Evolutionary conservation across 2,113 vertebrate species (phyloP), one percentile per base, ranked within the genome.

Genomic region (Regulus satrapa): DNA sequence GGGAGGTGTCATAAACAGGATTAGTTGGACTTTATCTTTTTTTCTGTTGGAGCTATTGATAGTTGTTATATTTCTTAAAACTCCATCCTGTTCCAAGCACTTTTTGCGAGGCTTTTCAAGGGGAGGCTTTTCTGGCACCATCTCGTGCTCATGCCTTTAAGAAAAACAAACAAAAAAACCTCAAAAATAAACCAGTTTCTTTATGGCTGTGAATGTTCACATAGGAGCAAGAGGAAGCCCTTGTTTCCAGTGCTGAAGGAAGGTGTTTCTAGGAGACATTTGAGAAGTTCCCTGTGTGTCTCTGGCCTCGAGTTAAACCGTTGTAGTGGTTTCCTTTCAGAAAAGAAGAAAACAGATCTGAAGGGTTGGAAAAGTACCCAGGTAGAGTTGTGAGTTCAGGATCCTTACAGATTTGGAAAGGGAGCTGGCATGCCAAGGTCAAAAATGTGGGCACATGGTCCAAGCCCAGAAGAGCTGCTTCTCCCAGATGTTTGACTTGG

Each of bases 361-460:
- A 68, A 69, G 63, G 81, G 29, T 34, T 94, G 51, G 61, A 38
- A 61, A 13, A 23, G 24, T 56, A 66, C 45, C 41, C 64, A 41
- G 66, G 32, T 46, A 3, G 40, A 62, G n/a, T 8, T 67, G 66
- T 43, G 77, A 80, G 25, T 55, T 54, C 13, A 41, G 41, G 43
- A 64, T 66, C 48, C 41, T 36, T 28, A 15, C 21, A 48, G 54
- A 41, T 17, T 36, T 46, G n/a, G 55, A 31, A 77, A 18, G 41
- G 36, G 61, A 66, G 66, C 32, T 14, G 69, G 29, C 17, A 8
- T 26, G 32, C 29, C 61, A 19, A 15, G 58, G 72, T 38, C 38
- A 36, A 12, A 45, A 29, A 17, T 2, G 5, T 15, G 34, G 38
- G 14, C 46, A 9, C 1, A 0, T 62, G 66, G 63, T 56, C 31